Evolutionary conservation across 2,888 invertebrate species (phyloP), one percentile per base, ranked within the genome.

Genomic region (Dinocampus coccinellae): DNA sequence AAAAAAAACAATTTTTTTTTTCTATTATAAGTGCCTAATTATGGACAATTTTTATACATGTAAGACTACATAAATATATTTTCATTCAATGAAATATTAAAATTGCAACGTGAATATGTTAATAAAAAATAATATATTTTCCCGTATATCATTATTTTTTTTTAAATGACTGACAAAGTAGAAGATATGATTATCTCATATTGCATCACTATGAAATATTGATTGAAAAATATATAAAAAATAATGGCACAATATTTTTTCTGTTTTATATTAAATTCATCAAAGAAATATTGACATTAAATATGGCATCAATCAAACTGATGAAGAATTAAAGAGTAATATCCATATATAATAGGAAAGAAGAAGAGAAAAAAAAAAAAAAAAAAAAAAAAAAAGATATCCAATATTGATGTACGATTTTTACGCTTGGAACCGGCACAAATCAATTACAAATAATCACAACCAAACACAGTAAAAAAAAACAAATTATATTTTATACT

Each of bases 191-290:
- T 24, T 24, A 16, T 16, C 2, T 36, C 10, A 9, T 4, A 34
- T 20, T 26, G 7, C 3, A 34, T 16, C 11, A 20, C 10, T 3
- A 60, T 9, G 70, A 73, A 71, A 70, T 57, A 62, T 74, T 74
- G 26, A 63, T 68, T 61, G 68, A 65, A 74, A 67, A 13, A 63
- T 67, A 65, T 75, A 73, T 39, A 74, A 79, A 71, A 73, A 73
- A 73, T 64, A 75, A 82, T 81, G 83, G 83, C 82, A 82, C 82
- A 57, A 69, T 73, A 11, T 53, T 63, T 42, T 47, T 3, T 16
- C 16, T 65, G 10, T 16, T 29, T 53, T 13, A 65, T 47, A 65
- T 29, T 29, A 33, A 52, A 53, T 9, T 42, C n/a, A n/a, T n/a
- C n/a, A n/a, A n/a, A n/a, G n/a, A n/a, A n/a, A n/a, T n/a, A n/a